A percentile compares a stretch with the other conserved stretches of the same genome.
Evolutionary conservation across 2,113 vertebrate species (phyloP).

Genomic region (Vulpes ferrilata): DNA sequence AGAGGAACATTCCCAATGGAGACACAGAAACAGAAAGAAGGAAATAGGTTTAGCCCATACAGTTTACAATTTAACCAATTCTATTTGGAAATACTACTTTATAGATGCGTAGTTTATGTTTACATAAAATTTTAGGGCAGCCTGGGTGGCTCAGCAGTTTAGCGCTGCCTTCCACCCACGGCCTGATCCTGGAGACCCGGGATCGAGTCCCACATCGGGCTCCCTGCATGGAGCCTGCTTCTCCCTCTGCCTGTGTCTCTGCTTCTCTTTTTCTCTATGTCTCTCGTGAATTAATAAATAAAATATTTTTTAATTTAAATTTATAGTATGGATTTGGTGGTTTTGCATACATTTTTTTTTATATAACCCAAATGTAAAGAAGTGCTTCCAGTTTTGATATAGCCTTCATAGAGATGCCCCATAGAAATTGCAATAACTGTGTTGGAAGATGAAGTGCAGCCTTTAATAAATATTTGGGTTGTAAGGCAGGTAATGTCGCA

Average conservation of each 20-base stretch:
- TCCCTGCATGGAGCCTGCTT: too few relatives aligned
- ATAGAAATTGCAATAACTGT: too few relatives aligned
- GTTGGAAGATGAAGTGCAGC: accelerated
- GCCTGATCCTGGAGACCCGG: too few relatives aligned
- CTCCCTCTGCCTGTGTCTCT: too few relatives aligned
- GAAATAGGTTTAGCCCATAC: neutral
- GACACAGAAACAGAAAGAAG: neutral
- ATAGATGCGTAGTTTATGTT: neutral
- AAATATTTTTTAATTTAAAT: too few relatives aligned
- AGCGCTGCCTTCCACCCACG: too few relatives aligned
- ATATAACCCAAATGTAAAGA: neutral
- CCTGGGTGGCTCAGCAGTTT: too few relatives aligned
- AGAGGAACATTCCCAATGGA: neutral
- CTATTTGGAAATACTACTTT: neutral
- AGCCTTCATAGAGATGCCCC: too few relatives aligned
- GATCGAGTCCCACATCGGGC: too few relatives aligned
- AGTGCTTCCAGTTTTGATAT: neutral
- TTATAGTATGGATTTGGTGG: neutral
- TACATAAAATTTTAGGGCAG: neutral
- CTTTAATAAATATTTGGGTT: neutral
- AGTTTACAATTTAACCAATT: neutral
- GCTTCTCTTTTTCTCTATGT: too few relatives aligned
- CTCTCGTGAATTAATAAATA: too few relatives aligned
- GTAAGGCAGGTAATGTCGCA: neutral
- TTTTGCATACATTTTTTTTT: neutral